phyloP scores from a whole-genome alignment of 2,888 invertebrate genomes.

The Limnephilus marmoratus region DNA sequence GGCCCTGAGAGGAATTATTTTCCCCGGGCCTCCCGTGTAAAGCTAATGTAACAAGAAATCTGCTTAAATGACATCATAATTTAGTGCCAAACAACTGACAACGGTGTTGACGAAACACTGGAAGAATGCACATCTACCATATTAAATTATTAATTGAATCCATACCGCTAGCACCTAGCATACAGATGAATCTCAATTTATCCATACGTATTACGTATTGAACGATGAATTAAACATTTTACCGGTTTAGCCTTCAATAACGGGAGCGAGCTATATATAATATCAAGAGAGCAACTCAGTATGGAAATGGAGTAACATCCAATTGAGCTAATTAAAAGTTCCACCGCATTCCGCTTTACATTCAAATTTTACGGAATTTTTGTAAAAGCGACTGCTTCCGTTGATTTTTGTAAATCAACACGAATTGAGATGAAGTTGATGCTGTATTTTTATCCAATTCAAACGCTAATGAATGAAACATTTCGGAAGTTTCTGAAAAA shows the following conservation, averaged over 20 bases:
- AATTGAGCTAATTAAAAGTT: conserved; percentile 44
- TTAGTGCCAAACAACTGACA: neutral
- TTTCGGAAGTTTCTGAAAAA: neutral
- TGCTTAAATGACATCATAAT: neutral
- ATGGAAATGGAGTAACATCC: conserved; percentile 16
- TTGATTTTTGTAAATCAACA: conserved; percentile 33
- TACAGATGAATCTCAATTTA: neutral
- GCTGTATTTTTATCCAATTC: neutral
- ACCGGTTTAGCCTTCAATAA: conserved; percentile 30
- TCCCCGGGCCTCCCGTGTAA: no score
- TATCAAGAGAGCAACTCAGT: neutral
- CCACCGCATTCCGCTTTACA: neutral
- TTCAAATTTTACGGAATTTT: conserved; percentile 18
- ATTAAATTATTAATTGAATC: neutral
- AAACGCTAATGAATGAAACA: neutral
- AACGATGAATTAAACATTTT: neutral
- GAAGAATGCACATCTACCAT: neutral
- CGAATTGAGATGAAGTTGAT: conserved; percentile 8
- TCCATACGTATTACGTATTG: neutral
- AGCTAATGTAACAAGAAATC: no score
- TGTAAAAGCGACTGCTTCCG: conserved; percentile 4
- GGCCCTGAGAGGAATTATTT: no score
- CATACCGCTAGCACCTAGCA: neutral
- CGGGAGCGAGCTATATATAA: conserved; percentile 20
- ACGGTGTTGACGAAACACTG: no score